Evolutionary conservation across 2,797 vertebrate genomes (phyloP).

Genomic region (Microtus agrestis): DNA sequence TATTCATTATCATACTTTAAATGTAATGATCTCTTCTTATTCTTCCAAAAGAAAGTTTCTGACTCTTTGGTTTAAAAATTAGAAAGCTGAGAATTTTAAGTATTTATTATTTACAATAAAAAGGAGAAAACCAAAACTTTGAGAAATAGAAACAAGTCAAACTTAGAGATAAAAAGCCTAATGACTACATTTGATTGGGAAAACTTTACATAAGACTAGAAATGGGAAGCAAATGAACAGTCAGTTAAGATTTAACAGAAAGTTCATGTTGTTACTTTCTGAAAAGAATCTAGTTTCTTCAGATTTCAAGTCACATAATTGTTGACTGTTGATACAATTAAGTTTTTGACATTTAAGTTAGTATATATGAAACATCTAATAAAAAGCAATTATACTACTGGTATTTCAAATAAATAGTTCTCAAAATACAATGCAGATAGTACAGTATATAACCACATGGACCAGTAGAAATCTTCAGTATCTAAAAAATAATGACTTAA

Average conservation of each 20-base stretch:
- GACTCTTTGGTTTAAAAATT: background rate
- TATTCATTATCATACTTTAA: slow-evolving; percentile 24
- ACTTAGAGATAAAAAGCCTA: background rate
- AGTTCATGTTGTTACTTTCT: background rate
- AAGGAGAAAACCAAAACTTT: background rate
- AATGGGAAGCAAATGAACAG: background rate
- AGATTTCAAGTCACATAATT: background rate
- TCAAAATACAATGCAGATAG: background rate
- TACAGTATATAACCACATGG: background rate
- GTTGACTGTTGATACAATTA: background rate
- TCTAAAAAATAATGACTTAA: background rate
- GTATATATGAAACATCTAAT: background rate
- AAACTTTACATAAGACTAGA: background rate
- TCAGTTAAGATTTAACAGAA: background rate
- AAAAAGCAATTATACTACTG: background rate
- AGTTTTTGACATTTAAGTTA: background rate
- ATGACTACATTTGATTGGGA: background rate
- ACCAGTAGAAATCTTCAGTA: background rate
- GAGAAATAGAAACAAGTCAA: background rate
- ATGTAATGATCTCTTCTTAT: background rate
- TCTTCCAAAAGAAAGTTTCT: background rate
- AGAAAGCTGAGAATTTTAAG: slow-evolving; percentile 5
- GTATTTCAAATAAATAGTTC: background rate
- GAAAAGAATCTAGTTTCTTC: background rate
- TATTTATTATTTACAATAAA: background rate